Conservation (phyloP, 2,113 vertebrate species). For the Aegypius monachus region DNA sequence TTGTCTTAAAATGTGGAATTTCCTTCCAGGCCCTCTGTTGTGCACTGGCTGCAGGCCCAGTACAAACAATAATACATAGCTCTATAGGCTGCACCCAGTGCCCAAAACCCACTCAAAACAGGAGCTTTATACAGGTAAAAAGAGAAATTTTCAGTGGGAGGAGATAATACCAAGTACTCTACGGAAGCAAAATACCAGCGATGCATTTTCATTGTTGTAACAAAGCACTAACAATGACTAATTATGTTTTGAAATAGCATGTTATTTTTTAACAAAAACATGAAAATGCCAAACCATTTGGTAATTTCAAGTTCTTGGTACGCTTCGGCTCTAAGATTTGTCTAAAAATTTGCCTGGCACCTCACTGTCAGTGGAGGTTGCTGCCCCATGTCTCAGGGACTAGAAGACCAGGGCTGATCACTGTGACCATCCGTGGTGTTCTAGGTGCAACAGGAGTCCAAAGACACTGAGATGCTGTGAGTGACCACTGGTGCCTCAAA, state of each 20-base stretch:
- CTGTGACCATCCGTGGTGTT: accelerated
- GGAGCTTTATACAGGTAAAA: background rate
- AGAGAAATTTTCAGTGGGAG: background rate
- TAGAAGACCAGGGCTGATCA: background rate
- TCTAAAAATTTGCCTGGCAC: background rate
- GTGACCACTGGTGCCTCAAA: background rate
- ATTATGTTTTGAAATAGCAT: background rate
- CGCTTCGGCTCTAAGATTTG: background rate
- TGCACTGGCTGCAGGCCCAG: background rate
- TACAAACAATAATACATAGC: background rate
- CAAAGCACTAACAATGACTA: background rate
- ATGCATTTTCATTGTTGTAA: background rate
- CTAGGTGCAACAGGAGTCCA: background rate
- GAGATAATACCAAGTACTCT: background rate
- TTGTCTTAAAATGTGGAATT: background rate
- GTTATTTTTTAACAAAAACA: background rate
- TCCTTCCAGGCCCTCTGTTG: background rate
- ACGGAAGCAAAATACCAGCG: background rate
- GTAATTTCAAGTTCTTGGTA: background rate
- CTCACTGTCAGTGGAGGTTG: background rate
- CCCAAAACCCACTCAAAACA: background rate
- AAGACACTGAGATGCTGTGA: background rate
- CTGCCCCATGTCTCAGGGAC: background rate
- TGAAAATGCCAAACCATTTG: background rate
- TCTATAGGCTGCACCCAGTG: background rate